phyloP scores from a whole-genome alignment of 2,113 vertebrate species.

The Falcunculus frontatus region DNA sequence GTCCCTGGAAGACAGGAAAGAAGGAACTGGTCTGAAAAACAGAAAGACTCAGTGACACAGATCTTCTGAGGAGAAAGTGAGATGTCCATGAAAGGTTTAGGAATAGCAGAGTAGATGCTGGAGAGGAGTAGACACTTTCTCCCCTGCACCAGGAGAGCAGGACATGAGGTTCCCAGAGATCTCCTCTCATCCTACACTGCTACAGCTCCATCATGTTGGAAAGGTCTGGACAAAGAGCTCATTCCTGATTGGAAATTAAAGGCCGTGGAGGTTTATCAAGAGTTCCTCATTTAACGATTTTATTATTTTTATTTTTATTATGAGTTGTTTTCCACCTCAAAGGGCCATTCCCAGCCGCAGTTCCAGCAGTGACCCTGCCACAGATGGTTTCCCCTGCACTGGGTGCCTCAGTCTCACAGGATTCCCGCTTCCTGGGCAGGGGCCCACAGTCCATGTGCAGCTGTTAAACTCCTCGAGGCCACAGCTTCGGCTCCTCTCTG shows the following conservation, averaged over 20 bases:
- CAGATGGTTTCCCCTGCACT: rapidly evolving
- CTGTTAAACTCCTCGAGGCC: neutral
- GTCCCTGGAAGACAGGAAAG: neutral
- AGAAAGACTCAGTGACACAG: neutral
- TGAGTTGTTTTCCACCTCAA: neutral
- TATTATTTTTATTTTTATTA: no score
- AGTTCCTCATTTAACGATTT: neutral
- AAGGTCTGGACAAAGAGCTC: neutral
- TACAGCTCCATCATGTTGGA: rapidly evolving
- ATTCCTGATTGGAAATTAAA: neutral
- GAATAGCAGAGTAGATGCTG: neutral
- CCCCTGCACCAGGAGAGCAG: neutral
- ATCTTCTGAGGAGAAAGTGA: neutral
- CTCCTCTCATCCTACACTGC: neutral
- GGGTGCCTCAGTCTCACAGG: neutral
- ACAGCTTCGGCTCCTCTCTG: neutral
- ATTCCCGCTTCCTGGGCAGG: neutral
- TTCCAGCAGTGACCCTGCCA: rapidly evolving
- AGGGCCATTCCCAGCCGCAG: neutral
- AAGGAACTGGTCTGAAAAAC: neutral
- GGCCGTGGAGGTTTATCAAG: neutral
- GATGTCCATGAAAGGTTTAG: neutral
- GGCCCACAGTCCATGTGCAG: rapidly evolving
- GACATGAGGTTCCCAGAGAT: neutral
- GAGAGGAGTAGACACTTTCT: no score